phyloP scores from a whole-genome alignment of 2,888 invertebrate species.

The Unio pictorum region DNA sequence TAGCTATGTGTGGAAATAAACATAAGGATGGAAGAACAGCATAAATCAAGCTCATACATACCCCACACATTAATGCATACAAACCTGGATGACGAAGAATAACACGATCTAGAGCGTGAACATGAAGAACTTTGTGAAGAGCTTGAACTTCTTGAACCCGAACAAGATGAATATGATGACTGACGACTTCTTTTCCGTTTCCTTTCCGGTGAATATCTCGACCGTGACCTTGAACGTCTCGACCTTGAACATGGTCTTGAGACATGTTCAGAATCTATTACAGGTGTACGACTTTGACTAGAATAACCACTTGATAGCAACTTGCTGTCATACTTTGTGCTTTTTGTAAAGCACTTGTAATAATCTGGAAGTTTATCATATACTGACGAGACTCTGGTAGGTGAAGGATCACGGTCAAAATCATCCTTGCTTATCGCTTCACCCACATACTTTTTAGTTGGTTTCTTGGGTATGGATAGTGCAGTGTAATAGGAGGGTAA shows the following conservation, averaged over 20 bases:
- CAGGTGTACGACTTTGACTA: conserved; percentile 36
- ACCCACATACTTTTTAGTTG: conserved; percentile 37
- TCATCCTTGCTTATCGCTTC: conserved; percentile 36
- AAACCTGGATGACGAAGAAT: too few species aligned
- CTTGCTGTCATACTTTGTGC: conserved; percentile 61
- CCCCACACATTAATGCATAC: too few species aligned
- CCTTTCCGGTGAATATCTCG: conserved; percentile 7
- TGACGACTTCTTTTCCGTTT: conserved; percentile 12
- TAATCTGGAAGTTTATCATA: conserved; percentile 66
- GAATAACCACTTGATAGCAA: conserved; percentile 36
- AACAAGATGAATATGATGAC: conserved; percentile 38
- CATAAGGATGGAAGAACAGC: too few species aligned
- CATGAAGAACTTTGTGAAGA: conserved; percentile 9
- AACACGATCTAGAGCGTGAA: conserved; percentile 10
- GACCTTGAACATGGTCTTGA: conserved; percentile 35
- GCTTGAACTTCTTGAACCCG: conserved; percentile 37
- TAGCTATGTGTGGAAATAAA: too few species aligned
- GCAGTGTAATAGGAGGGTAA: conserved; percentile 65
- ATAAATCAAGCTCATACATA: too few species aligned
- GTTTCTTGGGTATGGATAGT: conserved; percentile 54
- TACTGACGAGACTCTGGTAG: conserved; percentile 30
- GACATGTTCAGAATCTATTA: conserved; percentile 11
- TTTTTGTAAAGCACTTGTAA: conserved; percentile 67
- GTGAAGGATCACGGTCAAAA: conserved; percentile 50
- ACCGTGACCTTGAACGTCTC: conserved; percentile 8